Percentiles rank a stretch among this genome's conserved stretches.
Conservation (phyloP, 2,113 vertebrate species). For the Falco punctatus region DNA sequence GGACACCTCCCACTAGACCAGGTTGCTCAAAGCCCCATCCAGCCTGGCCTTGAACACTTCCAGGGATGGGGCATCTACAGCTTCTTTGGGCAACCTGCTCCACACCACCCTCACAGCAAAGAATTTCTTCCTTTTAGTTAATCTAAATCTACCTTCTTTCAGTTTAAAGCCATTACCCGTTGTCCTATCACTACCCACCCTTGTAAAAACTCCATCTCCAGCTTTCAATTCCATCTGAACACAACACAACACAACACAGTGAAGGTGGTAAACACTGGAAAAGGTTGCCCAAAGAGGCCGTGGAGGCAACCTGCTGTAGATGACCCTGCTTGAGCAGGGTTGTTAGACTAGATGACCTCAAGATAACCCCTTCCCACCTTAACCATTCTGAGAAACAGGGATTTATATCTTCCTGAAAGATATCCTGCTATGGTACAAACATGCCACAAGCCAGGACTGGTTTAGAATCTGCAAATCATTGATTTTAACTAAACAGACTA, state of each 20-base stretch:
- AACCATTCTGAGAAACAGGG: background rate
- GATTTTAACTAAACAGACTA: background rate
- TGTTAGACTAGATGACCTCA: background rate
- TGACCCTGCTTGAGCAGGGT: background rate
- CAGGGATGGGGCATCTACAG: too few relatives aligned
- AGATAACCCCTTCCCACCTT: fast-evolving
- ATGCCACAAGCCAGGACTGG: background rate
- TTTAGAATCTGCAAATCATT: background rate
- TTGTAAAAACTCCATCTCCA: too few relatives aligned
- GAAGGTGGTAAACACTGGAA: background rate
- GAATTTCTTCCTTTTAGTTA: too few relatives aligned
- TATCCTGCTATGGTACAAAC: background rate
- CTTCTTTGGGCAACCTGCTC: too few relatives aligned
- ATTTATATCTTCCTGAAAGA: background rate
- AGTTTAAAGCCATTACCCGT: too few relatives aligned
- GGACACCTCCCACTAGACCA: too few relatives aligned
- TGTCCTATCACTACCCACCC: too few relatives aligned
- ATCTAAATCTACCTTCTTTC: too few relatives aligned
- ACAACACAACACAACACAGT: background rate
- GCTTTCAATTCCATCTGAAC: background rate
- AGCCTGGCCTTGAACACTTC: too few relatives aligned
- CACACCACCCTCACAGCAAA: too few relatives aligned
- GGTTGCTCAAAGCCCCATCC: too few relatives aligned
- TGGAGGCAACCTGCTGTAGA: background rate
- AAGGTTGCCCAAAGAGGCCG: background rate